A percentile compares a stretch with the other conserved stretches of the same genome.
Evolutionary conservation across 2,888 invertebrate genomes (phyloP).

Genomic region (Gastrophysa polygoni): DNA sequence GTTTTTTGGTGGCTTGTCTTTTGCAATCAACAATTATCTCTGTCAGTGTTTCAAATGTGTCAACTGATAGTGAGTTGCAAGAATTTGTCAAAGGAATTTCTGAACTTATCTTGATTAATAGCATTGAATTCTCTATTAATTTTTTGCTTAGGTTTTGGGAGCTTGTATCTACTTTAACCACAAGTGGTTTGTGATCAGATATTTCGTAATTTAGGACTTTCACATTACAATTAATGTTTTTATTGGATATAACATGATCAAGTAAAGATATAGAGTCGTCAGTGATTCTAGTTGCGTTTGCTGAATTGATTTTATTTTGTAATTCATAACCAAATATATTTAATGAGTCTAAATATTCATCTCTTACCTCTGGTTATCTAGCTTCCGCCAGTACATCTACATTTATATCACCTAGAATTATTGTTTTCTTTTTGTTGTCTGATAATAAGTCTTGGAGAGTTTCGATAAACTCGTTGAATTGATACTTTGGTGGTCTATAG

Average conservation of each 20-base stretch:
- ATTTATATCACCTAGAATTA: not conserved
- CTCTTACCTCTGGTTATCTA: not conserved
- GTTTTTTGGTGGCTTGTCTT: too few relatives aligned
- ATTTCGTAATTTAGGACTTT: conserved; percentile 2
- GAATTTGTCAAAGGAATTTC: too few relatives aligned
- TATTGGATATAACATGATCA: not conserved
- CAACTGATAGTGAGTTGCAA: too few relatives aligned
- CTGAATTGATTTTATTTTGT: not conserved
- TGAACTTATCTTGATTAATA: too few relatives aligned
- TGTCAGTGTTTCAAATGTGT: too few relatives aligned
- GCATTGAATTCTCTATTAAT: too few relatives aligned
- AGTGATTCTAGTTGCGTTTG: not conserved
- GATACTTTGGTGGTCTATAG: conserved; percentile 1
- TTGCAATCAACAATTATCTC: too few relatives aligned
- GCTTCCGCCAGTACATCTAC: not conserved
- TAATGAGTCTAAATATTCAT: not conserved
- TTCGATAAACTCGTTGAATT: not conserved
- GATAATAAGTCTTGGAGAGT: not conserved
- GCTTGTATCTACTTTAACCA: not conserved
- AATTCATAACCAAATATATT: not conserved
- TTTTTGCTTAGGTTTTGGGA: too few relatives aligned
- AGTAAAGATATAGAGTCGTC: not conserved
- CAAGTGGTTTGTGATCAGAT: conserved; percentile 1
- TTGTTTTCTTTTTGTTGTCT: not conserved
- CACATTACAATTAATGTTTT: not conserved